phyloP scores from a whole-genome alignment of 1,140 invertebrate species.

The Hycleus phaleratus region DNA sequence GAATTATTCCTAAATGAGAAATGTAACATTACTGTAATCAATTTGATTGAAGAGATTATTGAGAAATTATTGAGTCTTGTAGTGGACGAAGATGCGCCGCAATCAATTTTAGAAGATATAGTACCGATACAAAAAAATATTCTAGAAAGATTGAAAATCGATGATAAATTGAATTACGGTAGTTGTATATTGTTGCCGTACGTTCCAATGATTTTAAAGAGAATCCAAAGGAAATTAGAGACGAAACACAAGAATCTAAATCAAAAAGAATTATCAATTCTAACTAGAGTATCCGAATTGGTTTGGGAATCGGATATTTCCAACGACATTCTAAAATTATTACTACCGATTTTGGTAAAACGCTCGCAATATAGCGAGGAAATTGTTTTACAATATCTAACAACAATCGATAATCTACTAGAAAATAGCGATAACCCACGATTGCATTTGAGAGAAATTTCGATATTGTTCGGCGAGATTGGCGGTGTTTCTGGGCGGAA shows the following conservation, averaged over 20 bases:
- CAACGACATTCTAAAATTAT: slow-evolving; percentile 57
- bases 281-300: slow-evolving; percentile 70
- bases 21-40: slow-evolving; percentile 55
- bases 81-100: slow-evolving; percentile 47
- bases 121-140: slow-evolving; percentile 26
- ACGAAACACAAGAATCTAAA: slow-evolving; percentile 53
- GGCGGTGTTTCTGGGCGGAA: slow-evolving; percentile 53
- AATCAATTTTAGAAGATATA: slow-evolving; percentile 37
- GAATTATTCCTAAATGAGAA: slow-evolving; percentile 61
- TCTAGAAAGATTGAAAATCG: slow-evolving; percentile 32
- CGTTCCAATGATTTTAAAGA: slow-evolving; percentile 60
- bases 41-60: slow-evolving; percentile 67
- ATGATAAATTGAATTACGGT: slow-evolving; percentile 58
- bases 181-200: slow-evolving; percentile 66
- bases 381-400: slow-evolving; percentile 54
- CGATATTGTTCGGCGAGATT: slow-evolving; percentile 58
- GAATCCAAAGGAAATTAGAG: slow-evolving; percentile 56
- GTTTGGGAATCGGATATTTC: slow-evolving; percentile 58
- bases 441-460: slow-evolving; percentile 56
- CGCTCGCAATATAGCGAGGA: slow-evolving; percentile 47
- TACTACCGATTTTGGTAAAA: slow-evolving; percentile 67
- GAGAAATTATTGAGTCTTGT: slow-evolving; percentile 67
- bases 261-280: slow-evolving; percentile 66
- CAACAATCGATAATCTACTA: slow-evolving; percentile 66
- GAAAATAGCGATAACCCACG: slow-evolving; percentile 57